phyloP scores from a whole-genome alignment of 2,797 vertebrate species.

The Hypotaenidia philippensis region DNA sequence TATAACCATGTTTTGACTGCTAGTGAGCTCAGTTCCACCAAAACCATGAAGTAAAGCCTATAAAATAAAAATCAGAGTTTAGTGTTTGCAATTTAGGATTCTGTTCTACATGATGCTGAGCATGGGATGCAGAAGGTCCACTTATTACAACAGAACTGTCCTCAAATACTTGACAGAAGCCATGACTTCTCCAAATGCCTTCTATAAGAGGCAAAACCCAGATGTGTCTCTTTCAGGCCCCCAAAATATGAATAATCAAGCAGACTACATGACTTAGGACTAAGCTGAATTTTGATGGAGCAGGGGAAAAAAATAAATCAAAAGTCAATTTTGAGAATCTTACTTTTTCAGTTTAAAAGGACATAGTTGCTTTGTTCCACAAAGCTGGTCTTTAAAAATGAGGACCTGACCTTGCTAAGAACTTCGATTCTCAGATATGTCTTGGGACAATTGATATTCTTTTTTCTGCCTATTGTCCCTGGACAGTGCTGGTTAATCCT shows the following conservation, averaged over 20 bases:
- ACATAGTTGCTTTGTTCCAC: not conserved
- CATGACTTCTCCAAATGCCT: not conserved
- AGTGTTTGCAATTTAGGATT: not conserved
- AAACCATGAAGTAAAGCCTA: not conserved
- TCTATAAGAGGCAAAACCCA: not conserved
- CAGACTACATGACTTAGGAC: rapidly evolving
- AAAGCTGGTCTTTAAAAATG: not conserved
- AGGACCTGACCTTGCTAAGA: not conserved
- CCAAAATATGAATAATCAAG: rapidly evolving
- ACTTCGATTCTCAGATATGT: not conserved
- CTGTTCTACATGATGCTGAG: not conserved
- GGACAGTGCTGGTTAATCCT: not conserved
- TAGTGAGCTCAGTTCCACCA: not conserved
- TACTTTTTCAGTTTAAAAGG: not conserved
- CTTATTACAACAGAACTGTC: not conserved
- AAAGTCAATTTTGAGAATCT: not conserved
- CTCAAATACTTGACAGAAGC: not conserved
- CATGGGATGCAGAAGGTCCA: not conserved
- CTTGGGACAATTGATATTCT: not conserved
- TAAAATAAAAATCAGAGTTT: not conserved
- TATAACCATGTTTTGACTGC: not conserved
- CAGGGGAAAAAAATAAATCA: not conserved
- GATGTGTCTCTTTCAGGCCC: not conserved
- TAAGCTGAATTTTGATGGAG: not conserved
- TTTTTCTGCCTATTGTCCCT: not conserved